These are phyloP conservation scores for Hippopotamus amphibius DNA, from an alignment of 2,113 vertebrate genomes.

Conservation along the genomic window DNA sequence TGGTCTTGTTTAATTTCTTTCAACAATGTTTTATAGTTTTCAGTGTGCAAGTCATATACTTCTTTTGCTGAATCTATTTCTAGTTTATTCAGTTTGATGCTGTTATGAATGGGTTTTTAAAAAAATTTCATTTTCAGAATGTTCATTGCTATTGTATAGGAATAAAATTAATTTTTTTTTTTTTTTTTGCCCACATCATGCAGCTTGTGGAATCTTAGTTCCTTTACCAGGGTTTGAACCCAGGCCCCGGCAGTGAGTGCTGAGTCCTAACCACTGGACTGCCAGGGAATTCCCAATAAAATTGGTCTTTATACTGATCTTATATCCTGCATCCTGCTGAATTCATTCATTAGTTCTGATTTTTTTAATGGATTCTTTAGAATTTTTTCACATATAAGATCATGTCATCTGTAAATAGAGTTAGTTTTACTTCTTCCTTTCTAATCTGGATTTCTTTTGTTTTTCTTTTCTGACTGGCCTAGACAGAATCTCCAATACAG, in stretches of 20 bases:
- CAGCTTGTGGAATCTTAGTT: background rate
- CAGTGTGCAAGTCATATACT: background rate
- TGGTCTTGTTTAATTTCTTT: slow-evolving; percentile 11
- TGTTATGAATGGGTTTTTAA: background rate
- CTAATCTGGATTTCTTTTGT: background rate
- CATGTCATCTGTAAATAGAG: background rate
- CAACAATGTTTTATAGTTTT: background rate
- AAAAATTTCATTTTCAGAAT: background rate
- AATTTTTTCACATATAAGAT: background rate
- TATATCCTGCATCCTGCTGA: background rate
- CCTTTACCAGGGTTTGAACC: background rate
- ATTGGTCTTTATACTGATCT: background rate
- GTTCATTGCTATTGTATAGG: background rate
- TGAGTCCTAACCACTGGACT: background rate
- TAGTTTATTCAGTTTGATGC: background rate
- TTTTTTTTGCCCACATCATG: background rate
- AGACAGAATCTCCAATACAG: background rate
- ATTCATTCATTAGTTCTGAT: background rate
- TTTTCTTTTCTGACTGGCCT: background rate
- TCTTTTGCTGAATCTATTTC: slow-evolving; percentile 5
- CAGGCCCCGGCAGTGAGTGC: background rate
- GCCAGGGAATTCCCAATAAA: background rate
- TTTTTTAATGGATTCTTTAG: background rate
- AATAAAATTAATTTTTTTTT: background rate
- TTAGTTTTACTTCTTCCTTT: background rate